These are phyloP conservation scores for Neosilurus mollespiculum DNA, from an alignment of 2,797 vertebrate genomes.

Conservation along the genomic window DNA sequence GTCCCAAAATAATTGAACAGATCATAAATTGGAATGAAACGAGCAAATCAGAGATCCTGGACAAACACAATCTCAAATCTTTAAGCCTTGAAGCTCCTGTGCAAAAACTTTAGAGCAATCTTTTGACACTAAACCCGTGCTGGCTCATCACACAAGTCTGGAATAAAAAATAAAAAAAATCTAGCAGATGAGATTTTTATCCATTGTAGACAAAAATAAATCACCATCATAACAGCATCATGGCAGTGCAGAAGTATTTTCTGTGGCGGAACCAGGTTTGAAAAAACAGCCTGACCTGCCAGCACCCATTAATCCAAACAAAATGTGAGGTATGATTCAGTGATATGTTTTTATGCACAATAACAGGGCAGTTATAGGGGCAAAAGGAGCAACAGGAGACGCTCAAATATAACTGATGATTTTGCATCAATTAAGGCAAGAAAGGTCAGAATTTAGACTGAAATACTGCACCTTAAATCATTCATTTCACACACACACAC, in stretches of 20 bases:
- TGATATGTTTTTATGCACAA: no score
- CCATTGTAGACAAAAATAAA: background rate
- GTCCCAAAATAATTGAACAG: background rate
- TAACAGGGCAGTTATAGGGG: no score
- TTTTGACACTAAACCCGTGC: background rate
- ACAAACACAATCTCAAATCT: background rate
- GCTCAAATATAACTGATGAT: no score
- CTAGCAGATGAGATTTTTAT: background rate
- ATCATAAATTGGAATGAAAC: background rate
- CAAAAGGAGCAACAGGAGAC: no score
- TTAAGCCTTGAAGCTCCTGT: background rate
- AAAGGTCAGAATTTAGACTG: no score
- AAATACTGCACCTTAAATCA: no score
- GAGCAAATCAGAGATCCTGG: background rate
- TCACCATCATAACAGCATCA: background rate
- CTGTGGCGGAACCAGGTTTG: no score
- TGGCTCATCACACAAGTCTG: background rate
- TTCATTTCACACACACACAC: no score
- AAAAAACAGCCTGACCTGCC: slow-evolving; percentile 62
- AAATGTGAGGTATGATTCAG: no score
- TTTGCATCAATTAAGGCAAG: no score
- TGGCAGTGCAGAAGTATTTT: background rate
- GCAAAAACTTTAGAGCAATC: background rate
- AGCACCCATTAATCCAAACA: slow-evolving; percentile 64
- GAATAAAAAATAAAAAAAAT: background rate